A percentile compares a stretch with the other conserved stretches of the same genome.
Evolutionary conservation across 1,140 invertebrate genomes (phyloP).

Genomic region (Trachelipus rathkii): DNA sequence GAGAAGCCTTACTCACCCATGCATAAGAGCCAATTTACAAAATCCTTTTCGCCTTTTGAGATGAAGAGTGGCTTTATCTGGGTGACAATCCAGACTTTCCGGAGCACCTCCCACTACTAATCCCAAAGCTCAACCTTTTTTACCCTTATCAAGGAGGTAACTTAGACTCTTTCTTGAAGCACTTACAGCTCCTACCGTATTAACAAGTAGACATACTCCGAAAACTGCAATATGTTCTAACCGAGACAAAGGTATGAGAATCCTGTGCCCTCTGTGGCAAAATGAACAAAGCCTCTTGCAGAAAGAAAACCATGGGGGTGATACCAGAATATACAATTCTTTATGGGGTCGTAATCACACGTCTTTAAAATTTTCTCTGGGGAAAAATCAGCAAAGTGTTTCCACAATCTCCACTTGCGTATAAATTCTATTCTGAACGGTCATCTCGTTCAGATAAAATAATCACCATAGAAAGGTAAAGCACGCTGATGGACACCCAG

Average conservation of each 20-base stretch:
- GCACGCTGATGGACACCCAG: no score
- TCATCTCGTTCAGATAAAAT: no score
- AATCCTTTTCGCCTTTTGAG: slow-evolving; percentile 75
- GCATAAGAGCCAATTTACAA: slow-evolving; percentile 68
- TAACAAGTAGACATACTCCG: no score
- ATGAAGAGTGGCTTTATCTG: slow-evolving; percentile 66
- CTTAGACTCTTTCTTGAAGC: slow-evolving; percentile 54
- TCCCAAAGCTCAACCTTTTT: slow-evolving; percentile 60
- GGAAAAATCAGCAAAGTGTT: slow-evolving; percentile 74
- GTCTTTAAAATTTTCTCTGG: slow-evolving; percentile 78
- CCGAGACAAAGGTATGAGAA: slow-evolving; percentile 55
- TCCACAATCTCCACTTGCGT: slow-evolving; percentile 61
- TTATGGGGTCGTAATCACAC: slow-evolving; percentile 67
- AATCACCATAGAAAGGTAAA: no score
- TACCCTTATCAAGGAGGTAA: slow-evolving; percentile 52
- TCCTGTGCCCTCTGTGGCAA: slow-evolving; percentile 69
- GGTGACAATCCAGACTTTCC: slow-evolving; percentile 68
- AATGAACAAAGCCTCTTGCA: slow-evolving; percentile 68
- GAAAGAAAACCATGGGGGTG: slow-evolving; percentile 87
- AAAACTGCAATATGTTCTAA: no score
- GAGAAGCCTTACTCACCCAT: slow-evolving; percentile 68
- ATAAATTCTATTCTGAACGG: no score
- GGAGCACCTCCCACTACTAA: slow-evolving; percentile 77
- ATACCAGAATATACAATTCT: slow-evolving; percentile 79
- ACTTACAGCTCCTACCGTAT: slow-evolving; percentile 54